Evolutionary conservation across 2,113 vertebrate genomes (phyloP), one percentile per base, ranked within the genome.

Genomic region (Lepisosteus oculatus): DNA sequence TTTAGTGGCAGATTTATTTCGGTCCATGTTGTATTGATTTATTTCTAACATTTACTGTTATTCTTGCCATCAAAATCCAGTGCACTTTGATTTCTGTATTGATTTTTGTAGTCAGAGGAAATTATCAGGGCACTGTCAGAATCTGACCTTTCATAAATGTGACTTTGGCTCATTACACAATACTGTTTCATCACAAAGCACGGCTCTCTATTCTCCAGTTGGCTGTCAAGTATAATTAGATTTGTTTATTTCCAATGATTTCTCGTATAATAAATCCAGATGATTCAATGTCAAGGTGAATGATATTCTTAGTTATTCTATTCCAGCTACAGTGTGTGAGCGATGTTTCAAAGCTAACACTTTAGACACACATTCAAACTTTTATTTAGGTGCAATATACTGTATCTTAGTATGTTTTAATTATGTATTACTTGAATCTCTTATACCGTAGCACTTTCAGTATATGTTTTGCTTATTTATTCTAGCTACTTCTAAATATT

Each of bases 91-190:
- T 83, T 74, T 63, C 70, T 66, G 65, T 75, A 86, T 84, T 79
- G 80, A 87, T 86, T 82, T 79, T 71, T 80, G 76, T 44, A 77
- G 65, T 74, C 79, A 81, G 81, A 84, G 72, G 68, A 89, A 87
- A 87, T 80, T 78, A 87, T 70, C 64, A 76, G 66, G 77, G 78
- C 69, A 83, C 78, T 78, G 77, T 80, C 76, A 78, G 77, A 74
- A 73, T 80, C 70, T 80, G 76, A 85, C 79, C 81, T 84, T 88
- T 82, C 76, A 70, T 78, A 85, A 80, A 80, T 75, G 78, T 73
- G 70, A 73, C 71, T 51, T 80, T 74, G 80, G 73, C 76, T 77
- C 78, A 79, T 81, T 80, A 81, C 69, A 83, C 42, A 61, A 4
- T 3, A n/a, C 56, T 14, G 61, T 14, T 5, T 47, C 59, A 71